A percentile compares a stretch with the other conserved stretches of the same genome.
phyloP scores from a whole-genome alignment of 2,113 vertebrate species.

The Alligator mississippiensis region DNA sequence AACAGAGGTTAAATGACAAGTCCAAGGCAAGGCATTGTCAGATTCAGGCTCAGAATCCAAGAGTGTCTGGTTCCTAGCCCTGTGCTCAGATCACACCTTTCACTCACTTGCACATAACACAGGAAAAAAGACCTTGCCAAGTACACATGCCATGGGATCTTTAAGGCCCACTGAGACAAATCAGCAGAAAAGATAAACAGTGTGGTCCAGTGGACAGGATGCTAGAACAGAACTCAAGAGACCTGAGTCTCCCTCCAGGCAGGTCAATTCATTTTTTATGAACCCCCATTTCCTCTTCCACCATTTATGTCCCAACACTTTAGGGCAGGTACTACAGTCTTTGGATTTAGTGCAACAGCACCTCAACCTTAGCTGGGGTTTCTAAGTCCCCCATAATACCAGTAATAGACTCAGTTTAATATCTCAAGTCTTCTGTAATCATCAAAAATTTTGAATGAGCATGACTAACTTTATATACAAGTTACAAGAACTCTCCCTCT shows the following conservation, averaged over 20 bases:
- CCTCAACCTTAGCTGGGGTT: neutral
- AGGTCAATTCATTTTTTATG: accelerated
- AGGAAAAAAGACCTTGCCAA: neutral
- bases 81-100: neutral
- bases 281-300: neutral
- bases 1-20: neutral
- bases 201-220: neutral
- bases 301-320: neutral
- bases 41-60: neutral
- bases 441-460: neutral
- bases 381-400: accelerated
- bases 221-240: accelerated
- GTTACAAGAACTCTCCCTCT: neutral
- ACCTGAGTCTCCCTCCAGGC: neutral
- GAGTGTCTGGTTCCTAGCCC: neutral
- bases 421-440: neutral
- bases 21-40: neutral
- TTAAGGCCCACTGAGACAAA: neutral
- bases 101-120: neutral
- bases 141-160: accelerated
- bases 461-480: neutral
- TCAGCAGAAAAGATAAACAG: neutral
- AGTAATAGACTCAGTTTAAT: neutral
- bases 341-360: neutral
- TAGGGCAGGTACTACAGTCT: neutral